These are phyloP conservation scores for Diachrysia chrysitis DNA, from an alignment of 2,888 invertebrate genomes.

Conservation along the genomic window DNA sequence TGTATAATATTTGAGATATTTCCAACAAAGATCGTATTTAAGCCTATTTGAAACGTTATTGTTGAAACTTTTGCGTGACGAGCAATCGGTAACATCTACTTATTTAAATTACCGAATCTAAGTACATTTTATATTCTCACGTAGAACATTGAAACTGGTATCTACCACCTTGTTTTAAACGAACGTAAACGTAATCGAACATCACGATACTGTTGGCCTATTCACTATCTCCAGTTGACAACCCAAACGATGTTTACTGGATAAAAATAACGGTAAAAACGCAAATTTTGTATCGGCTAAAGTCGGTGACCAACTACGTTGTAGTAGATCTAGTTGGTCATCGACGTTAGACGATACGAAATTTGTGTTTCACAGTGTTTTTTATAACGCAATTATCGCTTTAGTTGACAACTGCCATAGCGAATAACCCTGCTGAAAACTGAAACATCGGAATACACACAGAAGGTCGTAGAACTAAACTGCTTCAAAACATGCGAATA, in stretches of 20 bases:
- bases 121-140: conserved; percentile 38
- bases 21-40: conserved; percentile 23
- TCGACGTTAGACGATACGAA: too few species aligned
- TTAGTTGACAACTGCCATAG: too few species aligned
- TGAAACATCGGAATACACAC: conserved; percentile 14
- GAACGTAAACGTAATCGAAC: conserved; percentile 51
- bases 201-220: too few species aligned
- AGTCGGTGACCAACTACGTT: too few species aligned
- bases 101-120: conserved; percentile 11
- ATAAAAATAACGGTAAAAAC: too few species aligned
- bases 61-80: conserved; percentile 33
- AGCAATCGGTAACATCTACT: conserved; percentile 28
- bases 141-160: conserved; percentile 45
- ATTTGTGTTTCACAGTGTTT: too few species aligned
- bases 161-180: too few species aligned
- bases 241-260: too few species aligned
- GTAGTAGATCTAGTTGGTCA: too few species aligned
- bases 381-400: too few species aligned
- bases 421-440: conserved; percentile 36
- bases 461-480: conserved; percentile 55
- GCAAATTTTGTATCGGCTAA: too few species aligned
- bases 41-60: conserved; percentile 2
- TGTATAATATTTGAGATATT: conserved; percentile 29
- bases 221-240: too few species aligned
- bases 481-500: conserved; percentile 65